A percentile compares a stretch with the other conserved stretches of the same genome.
Conservation (phyloP, 2,113 vertebrate genomes). For the Silurus asotus region DNA sequence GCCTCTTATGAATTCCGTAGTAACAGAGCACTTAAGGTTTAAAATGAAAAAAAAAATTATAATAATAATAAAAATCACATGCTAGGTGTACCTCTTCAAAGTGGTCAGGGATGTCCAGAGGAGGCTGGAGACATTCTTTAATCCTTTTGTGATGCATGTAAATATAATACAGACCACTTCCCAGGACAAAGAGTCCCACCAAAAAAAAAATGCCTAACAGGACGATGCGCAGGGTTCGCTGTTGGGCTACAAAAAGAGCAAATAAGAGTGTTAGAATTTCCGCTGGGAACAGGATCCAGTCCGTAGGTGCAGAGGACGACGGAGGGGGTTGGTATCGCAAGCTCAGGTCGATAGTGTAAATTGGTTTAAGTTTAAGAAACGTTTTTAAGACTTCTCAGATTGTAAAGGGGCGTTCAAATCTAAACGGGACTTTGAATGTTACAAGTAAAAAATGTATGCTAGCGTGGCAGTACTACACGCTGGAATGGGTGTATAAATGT, state of each 20-base stretch:
- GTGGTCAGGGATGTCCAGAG: conserved; percentile 36
- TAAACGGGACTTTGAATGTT: too few species aligned
- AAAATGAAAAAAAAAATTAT: background rate
- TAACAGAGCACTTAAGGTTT: background rate
- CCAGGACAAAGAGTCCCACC: background rate
- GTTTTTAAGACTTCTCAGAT: too few species aligned
- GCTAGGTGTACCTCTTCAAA: conserved; percentile 28
- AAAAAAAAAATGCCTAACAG: background rate
- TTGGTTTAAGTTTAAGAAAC: too few species aligned
- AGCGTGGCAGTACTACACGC: too few species aligned
- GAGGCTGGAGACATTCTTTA: conserved; percentile 16
- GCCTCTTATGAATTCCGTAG: background rate
- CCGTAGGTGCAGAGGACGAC: background rate
- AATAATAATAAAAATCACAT: too few species aligned
- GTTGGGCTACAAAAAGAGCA: conserved; percentile 54
- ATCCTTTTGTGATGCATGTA: conserved; percentile 27
- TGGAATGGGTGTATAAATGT: too few species aligned
- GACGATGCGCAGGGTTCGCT: background rate
- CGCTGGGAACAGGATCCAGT: background rate
- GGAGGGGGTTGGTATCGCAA: too few species aligned
- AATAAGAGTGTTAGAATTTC: background rate
- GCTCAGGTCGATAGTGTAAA: too few species aligned
- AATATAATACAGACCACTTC: conserved; percentile 19
- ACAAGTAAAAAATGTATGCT: too few species aligned
- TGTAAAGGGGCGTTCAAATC: too few species aligned